Conservation (phyloP, 2,113 vertebrate genomes). For the Rhea americana region DNA sequence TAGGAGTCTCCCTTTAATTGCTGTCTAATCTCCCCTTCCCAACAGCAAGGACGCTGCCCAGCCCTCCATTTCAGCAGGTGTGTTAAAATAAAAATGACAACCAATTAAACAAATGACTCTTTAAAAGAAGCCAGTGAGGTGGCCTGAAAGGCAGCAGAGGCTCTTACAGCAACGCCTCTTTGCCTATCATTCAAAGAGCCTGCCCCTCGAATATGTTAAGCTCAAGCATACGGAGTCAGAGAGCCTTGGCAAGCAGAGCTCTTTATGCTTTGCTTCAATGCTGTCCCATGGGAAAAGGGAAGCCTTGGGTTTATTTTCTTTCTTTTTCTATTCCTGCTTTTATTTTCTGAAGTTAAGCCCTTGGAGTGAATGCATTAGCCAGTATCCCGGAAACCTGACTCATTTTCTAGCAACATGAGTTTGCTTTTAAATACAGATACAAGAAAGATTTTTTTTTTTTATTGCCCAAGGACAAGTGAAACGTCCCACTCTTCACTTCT, state of each 20-base stretch:
- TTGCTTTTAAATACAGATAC: background rate
- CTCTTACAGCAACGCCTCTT: background rate
- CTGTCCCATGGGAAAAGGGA: conserved; percentile 1
- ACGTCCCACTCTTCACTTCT: accelerated
- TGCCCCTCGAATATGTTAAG: background rate
- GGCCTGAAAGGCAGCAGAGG: background rate
- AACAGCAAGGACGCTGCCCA: background rate
- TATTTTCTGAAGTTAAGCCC: background rate
- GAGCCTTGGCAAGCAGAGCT: conserved; percentile 2
- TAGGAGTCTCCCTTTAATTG: background rate
- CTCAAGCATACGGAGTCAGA: background rate
- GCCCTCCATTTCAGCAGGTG: background rate
- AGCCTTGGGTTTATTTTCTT: background rate
- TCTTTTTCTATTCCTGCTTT: background rate
- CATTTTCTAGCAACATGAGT: background rate
- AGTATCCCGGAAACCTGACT: background rate
- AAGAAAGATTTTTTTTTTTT: background rate
- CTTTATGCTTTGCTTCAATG: background rate
- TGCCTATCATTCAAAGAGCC: background rate
- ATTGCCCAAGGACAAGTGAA: background rate
- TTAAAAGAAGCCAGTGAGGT: background rate
- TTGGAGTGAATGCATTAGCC: background rate
- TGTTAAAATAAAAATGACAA: background rate
- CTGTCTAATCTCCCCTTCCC: background rate
- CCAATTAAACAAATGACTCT: background rate